These are phyloP conservation scores for Acronicta psi DNA, from an alignment of 2,888 invertebrate species.

Conservation along the genomic window DNA sequence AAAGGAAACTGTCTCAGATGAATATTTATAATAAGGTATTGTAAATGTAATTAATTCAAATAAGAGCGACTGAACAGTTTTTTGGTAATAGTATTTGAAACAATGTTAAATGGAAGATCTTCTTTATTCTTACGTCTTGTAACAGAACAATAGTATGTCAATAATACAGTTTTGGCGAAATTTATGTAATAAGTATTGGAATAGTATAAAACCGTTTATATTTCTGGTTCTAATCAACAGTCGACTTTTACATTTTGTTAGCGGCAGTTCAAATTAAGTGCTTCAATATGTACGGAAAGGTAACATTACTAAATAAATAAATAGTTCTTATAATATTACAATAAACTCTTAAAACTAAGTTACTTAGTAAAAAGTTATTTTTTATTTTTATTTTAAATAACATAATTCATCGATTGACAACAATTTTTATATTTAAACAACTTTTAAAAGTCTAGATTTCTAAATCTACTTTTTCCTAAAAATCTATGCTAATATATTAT, in stretches of 20 bases:
- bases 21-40: too few relatives aligned
- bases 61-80: not conserved
- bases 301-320: slow-evolving; percentile 40
- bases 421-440: too few relatives aligned
- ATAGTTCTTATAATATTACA: too few relatives aligned
- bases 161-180: slow-evolving; percentile 72
- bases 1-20: too few relatives aligned
- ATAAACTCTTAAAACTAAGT: too few relatives aligned
- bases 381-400: too few relatives aligned
- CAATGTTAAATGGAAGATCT: slow-evolving; percentile 53
- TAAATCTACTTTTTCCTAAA: too few relatives aligned
- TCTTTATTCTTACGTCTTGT: slow-evolving; percentile 63
- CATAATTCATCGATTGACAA: too few relatives aligned
- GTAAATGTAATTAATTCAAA: not conserved
- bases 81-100: not conserved
- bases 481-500: too few relatives aligned
- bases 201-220: slow-evolving; percentile 85
- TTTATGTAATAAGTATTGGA: slow-evolving; percentile 84
- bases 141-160: slow-evolving; percentile 64
- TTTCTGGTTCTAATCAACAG: slow-evolving; percentile 76
- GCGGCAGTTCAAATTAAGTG: slow-evolving; percentile 77
- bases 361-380: too few relatives aligned
- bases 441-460: too few relatives aligned
- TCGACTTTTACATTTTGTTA: slow-evolving; percentile 76
- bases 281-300: slow-evolving; percentile 76